Percentiles rank a stretch among this genome's conserved stretches.
phyloP scores from a whole-genome alignment of 2,113 vertebrate species.

The Neolamprologus caudopunctatus region DNA sequence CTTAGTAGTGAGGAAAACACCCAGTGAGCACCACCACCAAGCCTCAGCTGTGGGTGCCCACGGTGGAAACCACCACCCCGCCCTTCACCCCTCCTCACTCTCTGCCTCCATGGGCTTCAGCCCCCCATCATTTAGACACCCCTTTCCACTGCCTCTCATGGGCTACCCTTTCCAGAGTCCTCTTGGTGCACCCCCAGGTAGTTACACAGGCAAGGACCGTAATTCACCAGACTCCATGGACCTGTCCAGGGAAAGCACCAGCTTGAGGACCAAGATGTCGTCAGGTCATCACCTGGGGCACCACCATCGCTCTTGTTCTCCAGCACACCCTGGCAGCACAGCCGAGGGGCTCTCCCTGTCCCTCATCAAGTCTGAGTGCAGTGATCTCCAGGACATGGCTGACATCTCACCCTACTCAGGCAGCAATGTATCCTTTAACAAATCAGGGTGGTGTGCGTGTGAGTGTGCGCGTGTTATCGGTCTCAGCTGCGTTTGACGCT shows the following conservation, averaged over 20 bases:
- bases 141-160: slow-evolving; percentile 92
- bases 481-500: neutral
- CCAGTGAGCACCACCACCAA: slow-evolving; percentile 87
- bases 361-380: slow-evolving; percentile 96
- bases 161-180: slow-evolving; percentile 95
- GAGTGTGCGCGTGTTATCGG: neutral
- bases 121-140: slow-evolving; percentile 91
- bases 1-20: slow-evolving; percentile 92
- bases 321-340: slow-evolving; percentile 84
- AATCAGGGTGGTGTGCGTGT: neutral
- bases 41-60: slow-evolving; percentile 81
- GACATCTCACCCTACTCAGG: slow-evolving; percentile 97
- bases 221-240: slow-evolving; percentile 94
- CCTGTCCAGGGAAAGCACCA: slow-evolving; percentile 90
- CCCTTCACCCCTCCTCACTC: slow-evolving; percentile 90
- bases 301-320: slow-evolving; percentile 89
- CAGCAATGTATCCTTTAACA: slow-evolving; percentile 97
- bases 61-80: slow-evolving; percentile 83
- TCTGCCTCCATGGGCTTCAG: slow-evolving; percentile 89
- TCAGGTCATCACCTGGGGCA: slow-evolving; percentile 82
- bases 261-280: slow-evolving; percentile 97
- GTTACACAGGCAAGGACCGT: slow-evolving; percentile 87
- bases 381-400: slow-evolving; percentile 95
- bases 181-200: slow-evolving; percentile 80
- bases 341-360: slow-evolving; percentile 93